Percentiles rank a stretch among this genome's conserved stretches.
These are phyloP conservation scores for Pelvicachromis taeniatus DNA, from an alignment of 2,113 vertebrate species.

Conservation along the genomic window DNA sequence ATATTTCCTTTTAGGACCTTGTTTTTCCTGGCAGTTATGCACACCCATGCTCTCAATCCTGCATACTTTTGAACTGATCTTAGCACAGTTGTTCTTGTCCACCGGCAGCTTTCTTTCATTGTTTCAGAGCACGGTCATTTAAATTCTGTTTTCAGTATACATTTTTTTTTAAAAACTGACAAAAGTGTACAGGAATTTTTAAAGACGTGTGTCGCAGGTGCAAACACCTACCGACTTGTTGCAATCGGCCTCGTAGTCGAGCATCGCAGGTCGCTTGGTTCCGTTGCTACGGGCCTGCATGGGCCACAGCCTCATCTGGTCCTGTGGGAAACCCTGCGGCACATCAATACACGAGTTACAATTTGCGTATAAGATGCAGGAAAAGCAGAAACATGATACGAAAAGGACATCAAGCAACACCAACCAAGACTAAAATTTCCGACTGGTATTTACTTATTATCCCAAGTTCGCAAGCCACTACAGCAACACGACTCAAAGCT, in stretches of 20 bases:
- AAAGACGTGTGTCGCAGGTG: not conserved
- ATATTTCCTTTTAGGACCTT: not conserved
- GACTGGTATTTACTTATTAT: not conserved
- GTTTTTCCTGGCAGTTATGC: not conserved
- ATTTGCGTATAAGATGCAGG: not conserved
- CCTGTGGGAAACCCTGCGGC: slow-evolving; percentile 93
- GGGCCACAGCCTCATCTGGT: slow-evolving; percentile 98
- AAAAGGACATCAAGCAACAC: not conserved
- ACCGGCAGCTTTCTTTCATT: not conserved
- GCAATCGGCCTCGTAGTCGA: slow-evolving; percentile 97
- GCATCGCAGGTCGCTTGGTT: slow-evolving; percentile 95
- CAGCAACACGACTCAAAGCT: not conserved
- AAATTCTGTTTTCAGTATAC: too few relatives aligned
- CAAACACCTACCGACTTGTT: slow-evolving; percentile 87
- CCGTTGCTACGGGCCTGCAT: slow-evolving; percentile 99
- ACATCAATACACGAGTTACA: not conserved
- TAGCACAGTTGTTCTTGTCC: not conserved
- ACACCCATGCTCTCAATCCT: not conserved
- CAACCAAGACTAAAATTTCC: not conserved
- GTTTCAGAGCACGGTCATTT: not conserved
- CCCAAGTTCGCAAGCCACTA: too few relatives aligned
- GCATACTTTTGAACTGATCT: not conserved
- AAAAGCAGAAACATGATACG: not conserved
- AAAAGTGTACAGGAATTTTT: not conserved
- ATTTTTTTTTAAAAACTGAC: not conserved